phyloP scores from a whole-genome alignment of 2,888 invertebrate genomes.

The Tiliacea citrago region DNA sequence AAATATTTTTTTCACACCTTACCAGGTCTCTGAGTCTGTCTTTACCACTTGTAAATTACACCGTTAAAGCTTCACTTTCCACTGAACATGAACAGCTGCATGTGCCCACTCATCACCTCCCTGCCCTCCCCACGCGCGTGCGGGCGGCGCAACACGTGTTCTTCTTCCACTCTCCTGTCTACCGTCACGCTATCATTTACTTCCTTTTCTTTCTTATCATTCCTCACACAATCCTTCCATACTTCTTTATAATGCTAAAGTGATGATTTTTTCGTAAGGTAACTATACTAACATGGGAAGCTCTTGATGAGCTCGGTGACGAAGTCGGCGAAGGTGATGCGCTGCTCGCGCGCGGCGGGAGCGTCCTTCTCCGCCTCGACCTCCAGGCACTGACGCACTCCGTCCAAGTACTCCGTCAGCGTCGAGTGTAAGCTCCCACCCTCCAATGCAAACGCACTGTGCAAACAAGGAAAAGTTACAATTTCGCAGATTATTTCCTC shows the following conservation, averaged over 20 bases:
- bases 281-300: conserved; percentile 93
- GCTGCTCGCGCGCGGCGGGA: conserved; percentile 96
- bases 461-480: conserved; percentile 19
- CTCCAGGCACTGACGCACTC: conserved; percentile 97
- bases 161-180: too few species aligned
- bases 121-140: not conserved
- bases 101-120: not conserved
- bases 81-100: not conserved
- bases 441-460: conserved; percentile 95
- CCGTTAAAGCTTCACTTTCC: not conserved
- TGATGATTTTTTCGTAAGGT: not conserved
- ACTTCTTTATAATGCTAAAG: not conserved
- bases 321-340: conserved; percentile 98
- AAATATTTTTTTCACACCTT: not conserved
- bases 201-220: not conserved
- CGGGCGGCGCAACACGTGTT: too few species aligned
- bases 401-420: conserved; percentile 98
- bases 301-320: conserved; percentile 98
- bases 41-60: not conserved
- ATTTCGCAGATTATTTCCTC: not conserved
- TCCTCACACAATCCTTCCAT: not conserved
- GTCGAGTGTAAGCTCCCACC: conserved; percentile 96
- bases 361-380: conserved; percentile 98
- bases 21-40: not conserved
- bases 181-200: too few species aligned